phyloP scores from a whole-genome alignment of 2,888 invertebrate genomes.

The Ashinkailepas kermadecensis region DNA sequence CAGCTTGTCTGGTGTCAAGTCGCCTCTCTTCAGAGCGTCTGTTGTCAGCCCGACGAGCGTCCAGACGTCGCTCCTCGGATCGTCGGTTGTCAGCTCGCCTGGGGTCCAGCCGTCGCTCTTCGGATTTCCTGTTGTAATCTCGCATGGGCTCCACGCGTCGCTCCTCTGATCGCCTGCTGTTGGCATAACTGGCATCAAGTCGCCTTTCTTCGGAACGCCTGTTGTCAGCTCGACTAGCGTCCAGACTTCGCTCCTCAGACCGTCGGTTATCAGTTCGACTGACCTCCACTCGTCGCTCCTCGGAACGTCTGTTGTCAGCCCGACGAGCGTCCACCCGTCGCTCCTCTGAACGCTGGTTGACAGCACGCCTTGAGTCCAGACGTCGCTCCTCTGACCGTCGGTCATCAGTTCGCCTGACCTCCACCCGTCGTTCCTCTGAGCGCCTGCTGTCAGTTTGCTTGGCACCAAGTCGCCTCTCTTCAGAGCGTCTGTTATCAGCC shows the following conservation, averaged over 20 bases:
- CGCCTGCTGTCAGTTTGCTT: neutral
- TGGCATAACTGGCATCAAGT: neutral
- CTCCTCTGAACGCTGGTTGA: neutral
- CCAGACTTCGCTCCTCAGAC: neutral
- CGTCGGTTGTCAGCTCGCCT: neutral
- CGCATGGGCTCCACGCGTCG: neutral
- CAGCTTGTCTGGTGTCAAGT: neutral
- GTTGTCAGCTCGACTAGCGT: neutral
- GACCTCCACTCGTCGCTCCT: neutral
- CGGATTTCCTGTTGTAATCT: neutral
- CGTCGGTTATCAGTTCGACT: neutral
- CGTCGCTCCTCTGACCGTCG: neutral
- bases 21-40: neutral
- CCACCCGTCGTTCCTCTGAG: neutral
- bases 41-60: neutral
- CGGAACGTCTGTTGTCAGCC: neutral
- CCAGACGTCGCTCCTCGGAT: neutral
- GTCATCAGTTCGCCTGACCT: neutral
- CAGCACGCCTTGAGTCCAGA: neutral
- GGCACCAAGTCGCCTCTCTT: neutral
- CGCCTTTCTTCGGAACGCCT: neutral
- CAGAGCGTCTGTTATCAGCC: neutral
- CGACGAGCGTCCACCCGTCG: neutral
- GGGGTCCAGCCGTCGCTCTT: neutral
- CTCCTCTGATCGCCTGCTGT: neutral